phyloP scores from a whole-genome alignment of 2,888 invertebrate genomes.

The Dorcus hopei region DNA sequence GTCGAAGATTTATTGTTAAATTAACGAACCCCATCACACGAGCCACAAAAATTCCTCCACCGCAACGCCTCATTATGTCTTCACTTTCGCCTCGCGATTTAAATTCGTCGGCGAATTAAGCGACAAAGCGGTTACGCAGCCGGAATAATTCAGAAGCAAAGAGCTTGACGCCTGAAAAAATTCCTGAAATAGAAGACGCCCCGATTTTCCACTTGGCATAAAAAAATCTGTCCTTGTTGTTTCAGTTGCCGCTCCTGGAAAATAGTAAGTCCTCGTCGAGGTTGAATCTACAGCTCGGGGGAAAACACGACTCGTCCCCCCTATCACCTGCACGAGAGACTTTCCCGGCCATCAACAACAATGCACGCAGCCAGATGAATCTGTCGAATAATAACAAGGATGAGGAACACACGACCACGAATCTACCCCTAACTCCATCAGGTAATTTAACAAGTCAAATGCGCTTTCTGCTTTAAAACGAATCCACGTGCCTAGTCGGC shows the following conservation, averaged over 20 bases:
- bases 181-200: no score
- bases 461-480: no score
- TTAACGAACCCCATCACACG: no score
- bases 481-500: no score
- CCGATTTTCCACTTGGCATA: no score
- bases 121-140: no score
- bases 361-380: slow-evolving; percentile 36
- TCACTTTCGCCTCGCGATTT: no score
- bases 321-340: slow-evolving; percentile 39
- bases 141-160: neutral
- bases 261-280: slow-evolving; percentile 43
- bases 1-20: no score
- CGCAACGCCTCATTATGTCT: no score
- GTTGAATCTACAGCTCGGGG: slow-evolving; percentile 40
- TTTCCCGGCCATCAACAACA: slow-evolving; percentile 47
- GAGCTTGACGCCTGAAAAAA: neutral
- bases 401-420: slow-evolving; percentile 38
- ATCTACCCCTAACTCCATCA: slow-evolving; percentile 45
- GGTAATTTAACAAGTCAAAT: slow-evolving; percentile 29
- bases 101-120: no score
- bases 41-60: no score
- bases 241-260: slow-evolving; percentile 46
- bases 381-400: slow-evolving; percentile 41
- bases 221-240: slow-evolving; percentile 24
- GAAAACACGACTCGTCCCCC: slow-evolving; percentile 38